These are phyloP conservation scores for Dascyllus trimaculatus DNA, from an alignment of 2,113 vertebrate genomes.

Conservation along the genomic window DNA sequence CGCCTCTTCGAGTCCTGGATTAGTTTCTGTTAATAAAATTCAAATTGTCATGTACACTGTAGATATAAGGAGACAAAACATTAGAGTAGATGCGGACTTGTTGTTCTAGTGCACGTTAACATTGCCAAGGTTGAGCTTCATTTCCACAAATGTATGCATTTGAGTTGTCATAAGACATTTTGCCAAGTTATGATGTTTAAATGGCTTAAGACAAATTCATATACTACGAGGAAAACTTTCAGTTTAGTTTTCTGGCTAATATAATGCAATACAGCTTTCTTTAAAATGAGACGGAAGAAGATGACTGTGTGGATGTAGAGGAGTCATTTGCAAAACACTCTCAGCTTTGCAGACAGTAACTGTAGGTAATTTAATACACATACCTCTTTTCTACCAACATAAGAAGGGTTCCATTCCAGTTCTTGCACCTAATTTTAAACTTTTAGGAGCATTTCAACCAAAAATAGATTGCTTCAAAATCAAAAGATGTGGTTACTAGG, in stretches of 20 bases:
- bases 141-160: background rate
- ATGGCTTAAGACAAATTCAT: background rate
- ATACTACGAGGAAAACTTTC: too few relatives aligned
- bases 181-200: background rate
- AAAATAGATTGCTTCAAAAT: too few relatives aligned
- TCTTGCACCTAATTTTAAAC: too few relatives aligned
- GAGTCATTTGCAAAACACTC: too few relatives aligned
- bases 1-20: background rate
- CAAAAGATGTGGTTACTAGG: too few relatives aligned
- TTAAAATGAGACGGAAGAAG: too few relatives aligned
- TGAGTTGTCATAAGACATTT: background rate
- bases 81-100: background rate
- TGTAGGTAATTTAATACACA: too few relatives aligned
- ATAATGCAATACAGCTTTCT: background rate
- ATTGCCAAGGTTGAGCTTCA: background rate
- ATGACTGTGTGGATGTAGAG: too few relatives aligned
- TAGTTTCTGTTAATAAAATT: conserved; percentile 44
- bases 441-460: too few relatives aligned
- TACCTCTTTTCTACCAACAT: too few relatives aligned
- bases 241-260: background rate
- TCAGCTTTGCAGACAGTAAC: too few relatives aligned
- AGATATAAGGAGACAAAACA: background rate
- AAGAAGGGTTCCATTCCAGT: too few relatives aligned
- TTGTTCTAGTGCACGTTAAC: background rate
- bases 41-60: conserved; percentile 19